Base-by-base conservation (phyloP, 2,888 invertebrate genomes). In the Dorcus hopei region DNA sequence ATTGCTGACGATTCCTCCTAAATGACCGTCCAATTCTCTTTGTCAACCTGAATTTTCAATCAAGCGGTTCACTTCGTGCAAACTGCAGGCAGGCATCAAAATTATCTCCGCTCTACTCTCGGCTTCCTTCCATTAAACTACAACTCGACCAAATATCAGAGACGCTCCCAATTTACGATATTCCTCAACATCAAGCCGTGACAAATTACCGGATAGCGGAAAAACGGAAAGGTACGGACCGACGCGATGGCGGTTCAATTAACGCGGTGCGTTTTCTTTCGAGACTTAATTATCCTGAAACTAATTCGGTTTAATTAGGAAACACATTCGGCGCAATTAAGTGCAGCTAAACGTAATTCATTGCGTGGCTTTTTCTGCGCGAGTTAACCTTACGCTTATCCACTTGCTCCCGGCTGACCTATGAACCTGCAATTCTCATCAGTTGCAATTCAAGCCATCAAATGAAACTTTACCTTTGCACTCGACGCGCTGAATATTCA, bases 401-500 rank as follows among this genome's bases (percentile, higher is more conserved):
- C 56, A 59, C 61, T 61, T 61, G 61, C 56, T 49, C 55, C 14
- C 45, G 45, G 45, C 53, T 56, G 58, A 61, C 61, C 61, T 61
- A 49, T 51, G 61, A 56, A 50, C 52, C 49, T 54, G 45, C 57
- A 57, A 52, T 59, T 57, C 59, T 62, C 62, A 59, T 62, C 62
- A 58, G 53, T 53, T 62, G 62, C 59, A 54, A 62, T 62, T 60
- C 59, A 49, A 59, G 60, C 62, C 57, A 62, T 62, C 62, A 62
- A 62, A 62, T 62, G 52, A 66, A 66, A 66, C 62, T 66, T 65
- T 64, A 63, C 64, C 65, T 66, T 62, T 61, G 61, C 62, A 58
- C 48, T 55, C 56, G 60, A 61, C 61, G 59, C 52, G 54, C 62
- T 66, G 64, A 66, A 66, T 66, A 65, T 66, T 65, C 65, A 66